Conservation (phyloP, 2,888 invertebrate genomes). For the Chalcosyrphus nemorum region DNA sequence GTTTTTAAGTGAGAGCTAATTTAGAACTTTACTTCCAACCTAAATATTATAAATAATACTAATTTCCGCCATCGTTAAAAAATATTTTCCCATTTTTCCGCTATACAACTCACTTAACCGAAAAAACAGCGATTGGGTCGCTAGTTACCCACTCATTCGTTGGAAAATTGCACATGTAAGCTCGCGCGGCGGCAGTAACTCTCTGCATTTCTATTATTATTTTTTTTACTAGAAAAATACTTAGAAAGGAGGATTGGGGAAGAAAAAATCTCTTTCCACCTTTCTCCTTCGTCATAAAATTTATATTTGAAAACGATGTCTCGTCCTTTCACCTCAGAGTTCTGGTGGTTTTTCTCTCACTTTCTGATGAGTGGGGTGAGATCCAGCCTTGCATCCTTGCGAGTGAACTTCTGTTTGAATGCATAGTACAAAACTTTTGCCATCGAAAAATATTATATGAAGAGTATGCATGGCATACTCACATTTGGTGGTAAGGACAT, state of each 20-base stretch:
- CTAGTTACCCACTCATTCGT: conserved; percentile 57
- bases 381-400: conserved; percentile 16
- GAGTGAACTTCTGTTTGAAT: conserved; percentile 17
- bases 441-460: conserved; percentile 49
- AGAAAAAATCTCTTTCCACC: not conserved
- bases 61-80: not conserved
- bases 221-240: conserved; percentile 33
- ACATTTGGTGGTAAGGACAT: conserved; percentile 8
- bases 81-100: conserved; percentile 16
- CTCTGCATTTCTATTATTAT: conserved; percentile 43
- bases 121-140: conserved; percentile 47
- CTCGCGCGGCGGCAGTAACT: conserved; percentile 16
- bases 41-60: conserved; percentile 34
- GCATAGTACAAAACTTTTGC: conserved; percentile 27
- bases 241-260: not conserved
- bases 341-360: not conserved
- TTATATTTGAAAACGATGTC: conserved; percentile 25
- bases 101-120: conserved; percentile 47
- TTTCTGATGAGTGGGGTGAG: conserved; percentile 13
- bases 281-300: not conserved
- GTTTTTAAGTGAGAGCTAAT: conserved; percentile 26
- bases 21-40: conserved; percentile 37
- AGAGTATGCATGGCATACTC: conserved; percentile 10
- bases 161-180: conserved; percentile 33
- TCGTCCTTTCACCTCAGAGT: not conserved